Evolutionary conservation across 2,113 vertebrate species (phyloP).

Genomic region (Oreochromis aureus): DNA sequence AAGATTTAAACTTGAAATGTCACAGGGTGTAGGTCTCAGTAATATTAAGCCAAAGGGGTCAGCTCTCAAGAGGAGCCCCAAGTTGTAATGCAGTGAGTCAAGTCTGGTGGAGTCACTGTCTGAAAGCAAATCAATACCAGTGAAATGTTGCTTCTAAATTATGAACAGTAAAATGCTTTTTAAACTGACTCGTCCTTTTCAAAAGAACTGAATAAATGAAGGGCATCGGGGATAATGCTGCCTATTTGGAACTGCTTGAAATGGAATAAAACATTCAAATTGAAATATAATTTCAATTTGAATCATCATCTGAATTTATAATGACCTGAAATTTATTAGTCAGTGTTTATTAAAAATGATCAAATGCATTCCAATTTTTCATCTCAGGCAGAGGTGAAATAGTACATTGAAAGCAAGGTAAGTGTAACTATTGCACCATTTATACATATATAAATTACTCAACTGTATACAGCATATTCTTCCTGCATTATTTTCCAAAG

Average conservation of each 20-base stretch:
- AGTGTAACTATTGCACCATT: not conserved
- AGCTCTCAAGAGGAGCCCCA: not conserved
- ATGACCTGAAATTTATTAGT: not conserved
- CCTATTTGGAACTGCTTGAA: not conserved
- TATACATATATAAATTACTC: not conserved
- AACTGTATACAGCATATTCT: not conserved
- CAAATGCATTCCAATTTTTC: not conserved
- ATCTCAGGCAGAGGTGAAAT: not conserved
- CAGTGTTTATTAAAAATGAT: not conserved
- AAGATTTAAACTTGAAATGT: not conserved
- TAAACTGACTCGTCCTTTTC: not conserved
- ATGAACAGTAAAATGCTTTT: not conserved
- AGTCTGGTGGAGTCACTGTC: not conserved
- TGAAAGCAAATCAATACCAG: not conserved
- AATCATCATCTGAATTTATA: not conserved
- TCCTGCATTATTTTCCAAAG: not conserved
- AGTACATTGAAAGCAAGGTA: not conserved
- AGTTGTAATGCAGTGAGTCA: not conserved
- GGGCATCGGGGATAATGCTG: not conserved
- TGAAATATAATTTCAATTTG: constrained; percentile 6
- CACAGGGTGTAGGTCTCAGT: not conserved
- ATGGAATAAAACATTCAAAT: constrained; percentile 7
- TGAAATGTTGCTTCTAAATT: not conserved
- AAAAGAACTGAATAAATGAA: not conserved
- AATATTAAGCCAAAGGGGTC: not conserved